Evolutionary conservation across 2,113 vertebrate genomes (phyloP), one percentile per base, ranked within the genome.

Genomic region (Psittacus erithacus): DNA sequence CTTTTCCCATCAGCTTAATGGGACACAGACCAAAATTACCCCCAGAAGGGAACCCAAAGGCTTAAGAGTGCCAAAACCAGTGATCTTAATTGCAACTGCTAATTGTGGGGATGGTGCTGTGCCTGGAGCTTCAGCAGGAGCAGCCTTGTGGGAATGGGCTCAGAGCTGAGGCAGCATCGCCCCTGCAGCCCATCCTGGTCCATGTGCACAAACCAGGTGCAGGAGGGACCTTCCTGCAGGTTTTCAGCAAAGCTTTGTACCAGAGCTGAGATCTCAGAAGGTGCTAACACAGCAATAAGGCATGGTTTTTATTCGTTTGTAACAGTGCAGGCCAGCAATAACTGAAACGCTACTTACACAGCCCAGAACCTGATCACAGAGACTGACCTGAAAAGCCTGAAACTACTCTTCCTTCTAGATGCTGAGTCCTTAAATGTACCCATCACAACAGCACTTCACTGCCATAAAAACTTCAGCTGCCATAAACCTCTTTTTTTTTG

Each of bases 121-220:
- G 33, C 60, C 28, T 44, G 55, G 29, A 47, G 31, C 38, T 38
- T 4, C 43, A 23, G 1, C 2, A 41, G 8, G 22, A 70, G 29
- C 62, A 41, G 46, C 38, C 17, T 10, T 38, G 60, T n/a, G 24
- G 57, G n/a, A 75, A 33, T 3, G 8, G 65, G 74, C 46, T 62
- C 29, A 50, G 11, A 39, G 81, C 57, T 0, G 64, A 29, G 27
- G 82, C 57, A 52, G 23, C 5, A 1, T 7, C 11, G 2, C 35
- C n/a, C 62, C 49, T 71, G 13, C 9, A 76, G 15, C 44, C 39
- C 4, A 0, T 24, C 35, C 59, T n/a, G 53, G 12, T 17, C 77
- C 28, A 2, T 4, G 12, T 0, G 14, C 44, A 18, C 63, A 47
- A 3, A 2, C 3, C 43, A 50, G 47, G 35, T n/a, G 46, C 53